Evolutionary conservation across 2,113 vertebrate species (phyloP), one percentile per base, ranked within the genome.

Genomic region (Otocyon megalotis): DNA sequence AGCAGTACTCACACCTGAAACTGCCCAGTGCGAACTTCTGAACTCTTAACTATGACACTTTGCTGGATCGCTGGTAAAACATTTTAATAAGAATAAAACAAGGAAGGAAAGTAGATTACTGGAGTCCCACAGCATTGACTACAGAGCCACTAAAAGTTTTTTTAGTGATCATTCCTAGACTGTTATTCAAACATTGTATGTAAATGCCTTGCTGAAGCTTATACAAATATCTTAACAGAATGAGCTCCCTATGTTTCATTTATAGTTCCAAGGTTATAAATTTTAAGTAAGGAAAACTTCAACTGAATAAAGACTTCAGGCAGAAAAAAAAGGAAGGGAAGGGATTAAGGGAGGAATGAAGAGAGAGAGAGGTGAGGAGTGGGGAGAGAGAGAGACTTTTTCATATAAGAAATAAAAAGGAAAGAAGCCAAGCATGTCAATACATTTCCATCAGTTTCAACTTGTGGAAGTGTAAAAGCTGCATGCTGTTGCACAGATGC

Each of bases 391-490:
- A 35, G 7, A 88, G 30, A 3, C 9, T 50, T 77, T 96, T 74
- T 56, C 63, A n/a, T n/a, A 69, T 54, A 80, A 81, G 83, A 95
- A 90, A 62, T 84, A 71, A 87, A 93, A 90, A 71, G 43, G 17
- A 32, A 96, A 87, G 95, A 88, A 65, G 20, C 84, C 94, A 90
- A 90, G 65, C 53, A 92, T 3, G 50, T 90, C 85, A 65, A 35
- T 30, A 20, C 17, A 76, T 76, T 94, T 92, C 56, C 76, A 95
- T 97, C 24, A 35, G 24, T 88, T 88, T 91, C 81, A 82, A 91
- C 62, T 96, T 79, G 65, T 2, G 0, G 77, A 92, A 92, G 97
- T 81, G 80, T 90, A 97, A 94, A 96, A 94, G 4, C 87, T 71
- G 87, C 43, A 35, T 26, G 53, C 86, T 79, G 71, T 69, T 69